A percentile compares a stretch with the other conserved stretches of the same genome.
Conservation (phyloP, 1,140 invertebrate species). For the Rhysida immarginata region DNA sequence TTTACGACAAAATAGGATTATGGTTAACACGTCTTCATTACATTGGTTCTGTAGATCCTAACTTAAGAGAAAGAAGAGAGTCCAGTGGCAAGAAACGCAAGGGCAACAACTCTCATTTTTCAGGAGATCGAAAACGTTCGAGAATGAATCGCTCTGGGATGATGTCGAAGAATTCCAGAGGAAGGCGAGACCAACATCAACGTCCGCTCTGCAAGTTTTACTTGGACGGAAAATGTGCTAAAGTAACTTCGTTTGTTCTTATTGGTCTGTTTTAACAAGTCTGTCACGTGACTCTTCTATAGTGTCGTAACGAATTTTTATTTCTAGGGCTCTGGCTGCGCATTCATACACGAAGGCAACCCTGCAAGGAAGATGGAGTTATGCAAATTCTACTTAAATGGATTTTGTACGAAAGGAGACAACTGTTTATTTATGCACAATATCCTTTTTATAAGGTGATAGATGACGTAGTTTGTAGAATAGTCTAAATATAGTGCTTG, state of each 20-base stretch:
- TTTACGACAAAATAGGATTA: no score
- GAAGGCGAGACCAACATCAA: no score
- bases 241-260: slow-evolving; percentile 30
- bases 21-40: no score
- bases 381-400: slow-evolving; percentile 93
- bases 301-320: no score
- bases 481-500: background rate
- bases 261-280: background rate
- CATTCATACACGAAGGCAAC: slow-evolving; percentile 68
- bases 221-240: slow-evolving; percentile 75
- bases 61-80: no score
- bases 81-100: no score
- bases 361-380: slow-evolving; percentile 78
- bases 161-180: no score
- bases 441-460: slow-evolving; percentile 27
- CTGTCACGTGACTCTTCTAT: slow-evolving; percentile 10
- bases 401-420: slow-evolving; percentile 85
- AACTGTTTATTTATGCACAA: slow-evolving; percentile 92
- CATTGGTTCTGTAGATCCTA: no score
- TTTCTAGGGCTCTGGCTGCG: slow-evolving; percentile 52
- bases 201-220: slow-evolving; percentile 55
- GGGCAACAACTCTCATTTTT: no score
- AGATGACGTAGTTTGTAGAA: background rate
- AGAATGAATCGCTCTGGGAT: no score
- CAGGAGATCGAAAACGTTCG: no score